Base-by-base conservation (phyloP, 2,113 vertebrate genomes). In the Crypturellus undulatus region DNA sequence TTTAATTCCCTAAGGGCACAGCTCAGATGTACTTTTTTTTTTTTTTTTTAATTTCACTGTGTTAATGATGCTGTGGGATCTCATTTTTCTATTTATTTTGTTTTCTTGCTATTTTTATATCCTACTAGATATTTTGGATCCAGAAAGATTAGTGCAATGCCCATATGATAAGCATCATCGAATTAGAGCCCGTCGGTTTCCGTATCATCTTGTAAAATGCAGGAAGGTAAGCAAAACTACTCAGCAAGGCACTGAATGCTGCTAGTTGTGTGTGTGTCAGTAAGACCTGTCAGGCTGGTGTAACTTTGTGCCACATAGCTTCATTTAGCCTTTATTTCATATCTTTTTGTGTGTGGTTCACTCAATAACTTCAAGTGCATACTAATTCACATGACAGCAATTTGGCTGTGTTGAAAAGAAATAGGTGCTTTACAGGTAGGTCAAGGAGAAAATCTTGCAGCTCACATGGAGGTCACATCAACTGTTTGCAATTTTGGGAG, bases 121-220 rank as follows among this genome's bases (percentile, higher is more conserved):
- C 87, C 54, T 43, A 34, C 70, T 91, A 79, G 98, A 98, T 93
- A 10, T 92, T 78, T 82, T 96, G 73, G 98, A 99, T 93, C 99
- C 99, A 8, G 98, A 99, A 12, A 98, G 98, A 79, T 96, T 99
- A 17, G 32, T 99, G 14, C 98, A 98, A 56, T 99, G 99, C 40
- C 99, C 99, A 0, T 98, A 98, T 91, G 98, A 99, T 42, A 98
- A 98, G 42, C 98, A 97, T 56, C 99, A 99, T 65, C 96, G 87
- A 65, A 99, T 99, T 94, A 97, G 99, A 63, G 97, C 98, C 24
- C 98, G 98, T 49, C 98, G 99, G 2, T 99, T 99, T 85, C 98
- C 99, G 4, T 99, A 99, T 92, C 99, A 99, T 92, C 95, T 99
- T 12, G 98, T 99, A 15, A 99, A 99, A 96, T 99, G 99, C 92